phyloP scores from a whole-genome alignment of 2,888 invertebrate species.

The Agrotis exclamationis region DNA sequence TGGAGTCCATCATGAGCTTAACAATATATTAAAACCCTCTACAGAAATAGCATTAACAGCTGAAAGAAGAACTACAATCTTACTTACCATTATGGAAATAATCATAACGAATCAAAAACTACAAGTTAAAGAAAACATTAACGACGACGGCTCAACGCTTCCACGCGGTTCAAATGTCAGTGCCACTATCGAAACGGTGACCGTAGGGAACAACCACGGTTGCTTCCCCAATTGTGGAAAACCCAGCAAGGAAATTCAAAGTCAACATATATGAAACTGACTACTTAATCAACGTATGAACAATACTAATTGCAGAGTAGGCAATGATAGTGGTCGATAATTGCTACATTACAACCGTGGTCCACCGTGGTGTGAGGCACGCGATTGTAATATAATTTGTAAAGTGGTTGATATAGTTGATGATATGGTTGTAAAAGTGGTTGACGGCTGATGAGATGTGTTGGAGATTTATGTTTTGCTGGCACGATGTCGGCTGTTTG shows the following conservation, averaged over 20 bases:
- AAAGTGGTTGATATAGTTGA: not conserved
- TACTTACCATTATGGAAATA: too few relatives aligned
- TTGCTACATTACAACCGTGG: constrained; percentile 34
- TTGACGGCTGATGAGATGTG: not conserved
- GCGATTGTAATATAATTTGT: constrained; percentile 27
- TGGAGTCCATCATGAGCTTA: not conserved
- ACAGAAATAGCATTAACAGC: not conserved
- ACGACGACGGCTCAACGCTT: not conserved
- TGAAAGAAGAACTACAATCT: not conserved
- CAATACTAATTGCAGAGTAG: constrained; percentile 32
- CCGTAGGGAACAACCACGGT: too few relatives aligned
- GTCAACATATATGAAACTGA: constrained; percentile 32
- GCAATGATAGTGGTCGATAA: constrained; percentile 45
- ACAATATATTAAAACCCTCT: not conserved
- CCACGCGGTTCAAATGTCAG: not conserved
- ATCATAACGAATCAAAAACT: too few relatives aligned
- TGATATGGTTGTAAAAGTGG: not conserved
- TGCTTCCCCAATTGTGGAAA: constrained; percentile 31
- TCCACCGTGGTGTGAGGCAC: constrained; percentile 28
- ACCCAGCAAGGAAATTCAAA: constrained; percentile 44
- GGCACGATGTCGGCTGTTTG: too few relatives aligned
- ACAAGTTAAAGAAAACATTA: not conserved
- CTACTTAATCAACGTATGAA: constrained; percentile 45
- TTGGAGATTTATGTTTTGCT: not conserved
- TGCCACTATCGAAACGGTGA: too few relatives aligned